phyloP scores from a whole-genome alignment of 23 tunicate genomes.

The Ciona savignyi region DNA sequence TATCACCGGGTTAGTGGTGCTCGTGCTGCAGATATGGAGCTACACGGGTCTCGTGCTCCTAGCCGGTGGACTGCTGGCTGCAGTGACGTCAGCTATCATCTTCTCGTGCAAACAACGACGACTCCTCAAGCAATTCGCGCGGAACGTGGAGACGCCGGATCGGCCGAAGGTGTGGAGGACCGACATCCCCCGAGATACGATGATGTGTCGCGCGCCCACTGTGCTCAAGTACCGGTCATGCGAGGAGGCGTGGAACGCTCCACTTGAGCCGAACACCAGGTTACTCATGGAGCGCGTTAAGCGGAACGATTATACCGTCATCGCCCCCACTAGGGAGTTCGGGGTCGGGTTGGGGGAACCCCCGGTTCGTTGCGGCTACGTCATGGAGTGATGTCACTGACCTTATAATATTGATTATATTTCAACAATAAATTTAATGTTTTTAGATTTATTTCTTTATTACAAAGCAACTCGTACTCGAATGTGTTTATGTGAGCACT shows the following conservation, averaged over 20 bases:
- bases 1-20: not conserved
- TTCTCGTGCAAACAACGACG: not conserved
- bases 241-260: not conserved
- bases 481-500: too few relatives aligned
- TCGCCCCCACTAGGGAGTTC: not conserved
- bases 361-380: not conserved
- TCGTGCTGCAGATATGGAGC: not conserved
- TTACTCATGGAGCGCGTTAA: not conserved
- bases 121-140: not conserved
- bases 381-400: too few relatives aligned
- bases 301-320: not conserved
- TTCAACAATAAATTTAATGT: too few relatives aligned
- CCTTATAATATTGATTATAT: too few relatives aligned
- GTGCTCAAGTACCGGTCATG: not conserved
- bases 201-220: not conserved
- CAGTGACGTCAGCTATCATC: not conserved
- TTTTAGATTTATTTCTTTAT: too few relatives aligned
- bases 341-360: not conserved
- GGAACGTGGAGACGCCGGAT: not conserved
- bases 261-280: not conserved
- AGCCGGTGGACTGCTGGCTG: not conserved
- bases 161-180: not conserved
- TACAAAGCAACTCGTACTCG: too few relatives aligned
- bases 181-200: not conserved
- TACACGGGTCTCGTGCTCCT: not conserved